A percentile compares a stretch with the other conserved stretches of the same genome.
Conservation (phyloP, 2,888 invertebrate genomes). For the Nomada ruficornis region DNA sequence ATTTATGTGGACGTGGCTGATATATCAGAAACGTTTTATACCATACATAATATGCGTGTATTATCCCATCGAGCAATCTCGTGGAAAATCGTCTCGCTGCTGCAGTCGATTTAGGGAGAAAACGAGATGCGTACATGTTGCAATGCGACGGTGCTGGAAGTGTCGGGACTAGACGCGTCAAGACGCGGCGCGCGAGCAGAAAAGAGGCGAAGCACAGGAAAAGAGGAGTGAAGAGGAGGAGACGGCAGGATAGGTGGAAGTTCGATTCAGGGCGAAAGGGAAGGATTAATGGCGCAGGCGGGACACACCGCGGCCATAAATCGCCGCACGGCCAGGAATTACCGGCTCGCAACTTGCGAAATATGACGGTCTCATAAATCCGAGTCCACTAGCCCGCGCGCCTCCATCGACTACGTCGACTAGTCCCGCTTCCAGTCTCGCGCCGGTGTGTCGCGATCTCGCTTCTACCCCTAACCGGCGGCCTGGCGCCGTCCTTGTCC, state of each 20-base stretch:
- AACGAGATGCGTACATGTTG: not conserved
- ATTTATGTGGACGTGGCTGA: too few relatives aligned
- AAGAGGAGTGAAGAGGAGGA: constrained; percentile 13
- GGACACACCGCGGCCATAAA: constrained; percentile 86
- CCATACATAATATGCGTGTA: too few relatives aligned
- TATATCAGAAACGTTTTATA: too few relatives aligned
- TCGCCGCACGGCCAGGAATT: constrained; percentile 86
- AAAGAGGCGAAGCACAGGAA: constrained; percentile 20
- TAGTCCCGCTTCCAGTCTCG: constrained; percentile 66
- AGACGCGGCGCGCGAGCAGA: constrained; percentile 9
- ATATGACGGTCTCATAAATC: constrained; percentile 87
- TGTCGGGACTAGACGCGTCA: not conserved
- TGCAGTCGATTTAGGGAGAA: not conserved
- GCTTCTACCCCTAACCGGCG: constrained; percentile 32
- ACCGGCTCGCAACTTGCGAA: constrained; percentile 87
- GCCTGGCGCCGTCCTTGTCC: constrained; percentile 46
- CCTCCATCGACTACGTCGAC: constrained; percentile 78
- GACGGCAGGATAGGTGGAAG: constrained; percentile 77
- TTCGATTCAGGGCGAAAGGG: constrained; percentile 82
- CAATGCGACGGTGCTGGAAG: not conserved
- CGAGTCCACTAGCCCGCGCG: constrained; percentile 83
- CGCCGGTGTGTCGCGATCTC: constrained; percentile 40
- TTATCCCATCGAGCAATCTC: too few relatives aligned
- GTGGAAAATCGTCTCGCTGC: too few relatives aligned
- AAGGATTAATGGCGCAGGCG: constrained; percentile 85